A percentile compares a stretch with the other conserved stretches of the same genome.
These are phyloP conservation scores for Catonia carolina DNA, from an alignment of 2,888 invertebrate species.

Conservation along the genomic window DNA sequence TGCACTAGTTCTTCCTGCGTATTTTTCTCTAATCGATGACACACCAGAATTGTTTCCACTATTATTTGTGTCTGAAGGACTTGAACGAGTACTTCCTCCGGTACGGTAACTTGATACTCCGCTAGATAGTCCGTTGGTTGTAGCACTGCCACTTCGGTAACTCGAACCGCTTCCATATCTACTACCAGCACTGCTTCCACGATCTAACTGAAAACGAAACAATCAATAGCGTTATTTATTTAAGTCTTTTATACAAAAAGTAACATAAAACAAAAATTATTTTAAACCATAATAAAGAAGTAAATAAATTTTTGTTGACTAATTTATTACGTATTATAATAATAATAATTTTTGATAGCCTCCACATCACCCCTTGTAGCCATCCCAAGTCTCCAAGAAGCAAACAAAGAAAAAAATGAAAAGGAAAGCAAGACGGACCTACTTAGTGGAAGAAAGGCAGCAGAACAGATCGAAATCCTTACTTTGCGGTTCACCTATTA, in stretches of 20 bases:
- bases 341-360: too few species aligned
- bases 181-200: neutral
- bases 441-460: too few species aligned
- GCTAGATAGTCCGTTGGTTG: neutral
- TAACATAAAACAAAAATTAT: neutral
- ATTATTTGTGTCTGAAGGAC: neutral
- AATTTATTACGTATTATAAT: too few species aligned
- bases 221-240: too few species aligned
- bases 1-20: neutral
- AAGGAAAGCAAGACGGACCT: too few species aligned
- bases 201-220: constrained; percentile 1
- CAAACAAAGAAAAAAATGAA: too few species aligned
- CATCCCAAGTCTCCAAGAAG: too few species aligned
- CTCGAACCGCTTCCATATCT: neutral
- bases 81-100: neutral
- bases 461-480: too few species aligned
- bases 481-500: too few species aligned
- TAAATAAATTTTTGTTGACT: too few species aligned
- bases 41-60: neutral
- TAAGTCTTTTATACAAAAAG: neutral
- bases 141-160: neutral
- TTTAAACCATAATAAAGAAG: too few species aligned
- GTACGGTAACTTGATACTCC: neutral
- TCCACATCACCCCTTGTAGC: too few species aligned
- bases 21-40: constrained; percentile 1